phyloP scores from a whole-genome alignment of 2,797 vertebrate species.

The Squalus acanthias region DNA sequence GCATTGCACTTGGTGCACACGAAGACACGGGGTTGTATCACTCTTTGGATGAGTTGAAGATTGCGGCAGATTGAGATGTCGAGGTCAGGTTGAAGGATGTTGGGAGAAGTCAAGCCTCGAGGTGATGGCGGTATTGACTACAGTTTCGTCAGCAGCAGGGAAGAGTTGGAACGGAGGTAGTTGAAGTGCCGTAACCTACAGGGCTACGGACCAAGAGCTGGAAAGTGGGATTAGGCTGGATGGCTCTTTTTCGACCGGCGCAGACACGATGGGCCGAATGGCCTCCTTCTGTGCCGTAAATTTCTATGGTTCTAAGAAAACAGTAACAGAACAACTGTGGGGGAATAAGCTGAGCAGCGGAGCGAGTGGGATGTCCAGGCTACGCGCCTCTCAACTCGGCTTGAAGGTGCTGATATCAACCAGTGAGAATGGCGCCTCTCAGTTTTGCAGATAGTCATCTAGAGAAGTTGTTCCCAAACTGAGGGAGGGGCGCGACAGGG shows the following conservation, averaged over 20 bases:
- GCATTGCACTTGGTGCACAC: neutral
- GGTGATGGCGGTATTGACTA: neutral
- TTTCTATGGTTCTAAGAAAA: no score
- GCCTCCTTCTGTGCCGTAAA: no score
- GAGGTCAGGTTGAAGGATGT: neutral
- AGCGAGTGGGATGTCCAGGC: neutral
- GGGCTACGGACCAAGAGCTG: no score
- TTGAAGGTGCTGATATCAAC: neutral
- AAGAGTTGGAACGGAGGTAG: neutral
- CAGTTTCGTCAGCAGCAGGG: neutral
- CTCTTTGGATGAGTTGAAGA: no score
- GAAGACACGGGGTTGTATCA: neutral
- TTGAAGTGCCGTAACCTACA: no score
- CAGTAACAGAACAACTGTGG: neutral
- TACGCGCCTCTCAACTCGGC: neutral
- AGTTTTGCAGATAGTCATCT: neutral
- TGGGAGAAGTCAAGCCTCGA: neutral
- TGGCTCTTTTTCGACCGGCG: no score
- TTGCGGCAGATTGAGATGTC: neutral
- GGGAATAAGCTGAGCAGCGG: neutral
- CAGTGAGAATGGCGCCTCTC: neutral
- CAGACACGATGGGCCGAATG: no score
- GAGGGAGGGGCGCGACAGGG: neutral
- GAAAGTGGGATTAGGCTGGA: no score
- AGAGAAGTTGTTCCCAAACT: no score